Evolutionary conservation across 2,797 vertebrate genomes (phyloP), one percentile per base, ranked within the genome.

Genomic region (Danionella dracula): DNA sequence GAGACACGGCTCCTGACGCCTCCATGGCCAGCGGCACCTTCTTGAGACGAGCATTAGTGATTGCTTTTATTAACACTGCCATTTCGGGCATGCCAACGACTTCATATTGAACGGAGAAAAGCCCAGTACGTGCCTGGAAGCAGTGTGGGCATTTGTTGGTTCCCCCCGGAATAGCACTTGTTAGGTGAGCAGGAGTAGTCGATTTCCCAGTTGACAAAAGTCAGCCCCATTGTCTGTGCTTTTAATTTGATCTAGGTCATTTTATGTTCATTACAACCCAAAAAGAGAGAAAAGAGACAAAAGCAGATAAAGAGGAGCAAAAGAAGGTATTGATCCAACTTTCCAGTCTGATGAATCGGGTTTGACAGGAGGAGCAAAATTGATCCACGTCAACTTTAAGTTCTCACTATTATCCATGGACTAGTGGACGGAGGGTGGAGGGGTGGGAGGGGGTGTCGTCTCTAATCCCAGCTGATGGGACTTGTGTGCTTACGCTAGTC

Each of bases 371-470:
- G 91, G 91, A 92, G 91, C 88, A 86, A 92, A 93, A 93, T 93
- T 92, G 94, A 97, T 94, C 89, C 87, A 81, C 93, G 95, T 96
- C 94, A 94, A 92, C 86, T 93, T 87, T 89, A 93, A 96, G 93
- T 93, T 94, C 89, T 91, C 92, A 91, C 91, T 93, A 92, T 94
- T 93, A 92, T 92, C 92, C 88, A 62, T 55, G 31, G 80, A 44
- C 61, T 20, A 66, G 59, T n/a, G 49, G 49, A 58, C 32, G 56
- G 13, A 55, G 32, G 78, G 70, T 69, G 83, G 89, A 86, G 81
- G 79, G 79, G 84, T 84, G 63, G 81, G 89, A 86, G 78, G 81
- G 78, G 84, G 57, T 29, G 87, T 87, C 87, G 81, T 89, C 83
- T 87, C 87, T 91, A 91, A 92, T 92, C 90, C 87, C 88, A 90